Base-by-base conservation (phyloP, 64 coral and sea anemone species). In the Dendrophyllia cribrosa region DNA sequence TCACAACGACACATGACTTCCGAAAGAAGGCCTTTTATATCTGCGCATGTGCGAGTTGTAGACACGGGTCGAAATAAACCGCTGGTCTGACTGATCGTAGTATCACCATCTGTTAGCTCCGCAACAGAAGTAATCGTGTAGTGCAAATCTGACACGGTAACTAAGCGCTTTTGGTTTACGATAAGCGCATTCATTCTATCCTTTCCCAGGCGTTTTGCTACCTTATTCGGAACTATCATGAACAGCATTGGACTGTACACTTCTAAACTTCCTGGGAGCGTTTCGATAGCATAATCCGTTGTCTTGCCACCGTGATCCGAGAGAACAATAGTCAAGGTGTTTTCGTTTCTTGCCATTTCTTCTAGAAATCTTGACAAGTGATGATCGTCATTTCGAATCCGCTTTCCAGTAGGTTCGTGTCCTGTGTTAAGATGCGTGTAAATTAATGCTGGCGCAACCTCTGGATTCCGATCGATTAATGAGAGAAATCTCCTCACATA, bases 301-400 rank as follows among this genome's bases (percentile, higher is more conserved):
- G 94, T 93, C 77, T 99, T 99, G 3, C 89, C 91, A 10, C 97
- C 97, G 51, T 99, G 97, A 96, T 99, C 94, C 25, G 94, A 96
- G 43, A 96, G 21, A 65, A 99, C 51, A 56, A 99, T 88, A 3
- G 94, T 99, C 9, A 99, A 51, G 12, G 97, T 99, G 73, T 94
- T 93, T 5, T 91, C 58, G 13, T 59, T 86, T 55, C 83, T 67
- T 1, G 97, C 87, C 75, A 93, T 78, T 82, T 61, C 77, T 51
- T 91, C 67, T 3, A 99, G 60, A 48, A 96, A 92, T 44, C 83
- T 88, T 4, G 91, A 88, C 22, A 99, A 51, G 67, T 66, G n/a
- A 13, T 73, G 60, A 55, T 99, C 97, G 50, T 99, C 97, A 5
- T 50, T 87, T 64, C 94, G 81, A 70, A 99, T 96, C 46, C 97